Evolutionary conservation across 1,140 invertebrate genomes (phyloP).

Genomic region (Colletes latitarsis): DNA sequence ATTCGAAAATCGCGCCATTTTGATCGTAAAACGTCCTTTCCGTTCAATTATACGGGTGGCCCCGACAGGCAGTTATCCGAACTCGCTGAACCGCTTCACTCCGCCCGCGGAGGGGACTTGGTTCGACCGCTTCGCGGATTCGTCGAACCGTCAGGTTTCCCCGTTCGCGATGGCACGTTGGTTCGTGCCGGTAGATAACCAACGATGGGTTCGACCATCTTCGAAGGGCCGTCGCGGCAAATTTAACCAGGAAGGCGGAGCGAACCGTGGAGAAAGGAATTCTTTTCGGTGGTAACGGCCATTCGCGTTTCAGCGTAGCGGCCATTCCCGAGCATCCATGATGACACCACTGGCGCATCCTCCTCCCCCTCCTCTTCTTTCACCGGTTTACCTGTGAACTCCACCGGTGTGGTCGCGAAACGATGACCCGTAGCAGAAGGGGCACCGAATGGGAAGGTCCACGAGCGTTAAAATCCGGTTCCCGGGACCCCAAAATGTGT

Average conservation of each 20-base stretch:
- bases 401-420: background rate
- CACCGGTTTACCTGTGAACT: slow-evolving; percentile 6
- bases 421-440: background rate
- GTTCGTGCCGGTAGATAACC: background rate
- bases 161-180: background rate
- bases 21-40: too few relatives aligned
- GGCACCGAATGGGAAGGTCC: background rate
- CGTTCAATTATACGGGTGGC: too few relatives aligned
- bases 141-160: background rate
- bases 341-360: slow-evolving; percentile 63
- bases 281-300: slow-evolving; percentile 61
- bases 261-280: slow-evolving; percentile 58
- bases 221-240: background rate
- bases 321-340: slow-evolving; percentile 73
- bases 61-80: too few relatives aligned
- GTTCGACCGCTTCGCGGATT: background rate
- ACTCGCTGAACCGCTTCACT: too few relatives aligned
- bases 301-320: slow-evolving; percentile 63
- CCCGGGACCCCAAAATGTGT: too few relatives aligned
- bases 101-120: too few relatives aligned
- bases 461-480: too few relatives aligned
- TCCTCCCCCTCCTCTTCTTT: slow-evolving; percentile 52
- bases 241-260: slow-evolving; percentile 71
- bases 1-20: too few relatives aligned
- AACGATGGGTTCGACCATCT: background rate